phyloP scores from a whole-genome alignment of 2,113 vertebrate species.

The Symphodus melops region DNA sequence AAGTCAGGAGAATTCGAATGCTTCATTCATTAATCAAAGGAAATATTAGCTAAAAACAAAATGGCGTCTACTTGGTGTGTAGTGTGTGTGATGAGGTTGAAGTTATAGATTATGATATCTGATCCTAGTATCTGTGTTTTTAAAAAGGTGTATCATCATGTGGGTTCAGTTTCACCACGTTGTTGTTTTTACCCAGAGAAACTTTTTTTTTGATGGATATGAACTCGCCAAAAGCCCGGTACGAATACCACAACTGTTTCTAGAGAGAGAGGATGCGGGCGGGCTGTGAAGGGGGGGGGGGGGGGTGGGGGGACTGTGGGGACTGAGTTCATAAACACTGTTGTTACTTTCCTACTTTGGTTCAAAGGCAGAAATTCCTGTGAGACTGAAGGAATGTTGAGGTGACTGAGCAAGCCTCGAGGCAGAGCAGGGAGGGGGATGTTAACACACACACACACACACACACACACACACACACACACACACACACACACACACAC shows the following conservation, averaged over 20 bases:
- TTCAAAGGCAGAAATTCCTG: slow-evolving; percentile 51
- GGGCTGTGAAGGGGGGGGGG: background rate
- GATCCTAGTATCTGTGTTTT: no score
- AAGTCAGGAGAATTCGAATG: no score
- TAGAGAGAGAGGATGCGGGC: slow-evolving; percentile 22
- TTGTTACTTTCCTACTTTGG: slow-evolving; percentile 27
- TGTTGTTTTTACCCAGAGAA: no score
- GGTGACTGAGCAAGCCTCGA: slow-evolving; percentile 27
- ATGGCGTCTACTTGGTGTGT: no score
- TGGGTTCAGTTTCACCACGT: no score
- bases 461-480: background rate
- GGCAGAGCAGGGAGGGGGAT: background rate
- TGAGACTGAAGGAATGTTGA: slow-evolving; percentile 52
- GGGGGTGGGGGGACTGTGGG: background rate
- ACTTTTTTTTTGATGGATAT: no score
- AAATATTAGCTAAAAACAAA: no score
- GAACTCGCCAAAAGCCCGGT: no score
- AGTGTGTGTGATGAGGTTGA: no score
- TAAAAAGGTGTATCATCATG: no score
- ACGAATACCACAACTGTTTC: background rate
- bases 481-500: slow-evolving; percentile 1
- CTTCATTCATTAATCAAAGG: no score
- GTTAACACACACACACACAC: slow-evolving; percentile 24
- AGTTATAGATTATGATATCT: no score
- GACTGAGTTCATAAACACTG: slow-evolving; percentile 5